Evolutionary conservation across 2,888 invertebrate species (phyloP).

Genomic region (Choristoneura rosaceana): DNA sequence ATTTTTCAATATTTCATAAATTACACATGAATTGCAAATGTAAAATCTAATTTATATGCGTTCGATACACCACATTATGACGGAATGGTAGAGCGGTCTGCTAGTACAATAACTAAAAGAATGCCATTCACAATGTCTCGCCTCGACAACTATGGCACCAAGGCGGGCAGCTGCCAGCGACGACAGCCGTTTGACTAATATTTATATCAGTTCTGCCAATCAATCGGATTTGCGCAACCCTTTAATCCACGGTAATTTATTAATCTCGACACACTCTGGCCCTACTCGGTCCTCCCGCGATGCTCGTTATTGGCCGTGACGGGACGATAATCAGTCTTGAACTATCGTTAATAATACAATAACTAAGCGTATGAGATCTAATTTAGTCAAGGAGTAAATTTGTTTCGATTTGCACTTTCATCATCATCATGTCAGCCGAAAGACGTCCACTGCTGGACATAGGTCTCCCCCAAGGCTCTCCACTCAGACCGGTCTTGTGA

Average conservation of each 20-base stretch:
- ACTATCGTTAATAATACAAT: conserved; percentile 45
- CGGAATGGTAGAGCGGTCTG: background rate
- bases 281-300: conserved; percentile 55
- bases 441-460: no score
- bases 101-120: background rate
- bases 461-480: no score
- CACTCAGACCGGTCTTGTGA: no score
- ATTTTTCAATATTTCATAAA: no score
- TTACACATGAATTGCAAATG: no score
- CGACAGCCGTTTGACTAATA: conserved; percentile 67
- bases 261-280: conserved; percentile 58
- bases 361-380: conserved; percentile 43
- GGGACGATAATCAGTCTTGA: conserved; percentile 51
- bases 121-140: conserved; percentile 59
- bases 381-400: conserved; percentile 50
- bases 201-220: conserved; percentile 68
- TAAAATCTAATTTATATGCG: background rate
- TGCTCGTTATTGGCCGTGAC: conserved; percentile 55
- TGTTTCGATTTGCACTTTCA: conserved; percentile 21
- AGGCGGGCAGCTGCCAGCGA: conserved; percentile 61
- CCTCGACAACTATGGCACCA: conserved; percentile 62
- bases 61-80: background rate
- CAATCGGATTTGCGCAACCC: conserved; percentile 70
- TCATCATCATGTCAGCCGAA: no score
- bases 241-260: conserved; percentile 69